Evolutionary conservation across 1,140 invertebrate genomes (phyloP).

Genomic region (Cephus cinctus): DNA sequence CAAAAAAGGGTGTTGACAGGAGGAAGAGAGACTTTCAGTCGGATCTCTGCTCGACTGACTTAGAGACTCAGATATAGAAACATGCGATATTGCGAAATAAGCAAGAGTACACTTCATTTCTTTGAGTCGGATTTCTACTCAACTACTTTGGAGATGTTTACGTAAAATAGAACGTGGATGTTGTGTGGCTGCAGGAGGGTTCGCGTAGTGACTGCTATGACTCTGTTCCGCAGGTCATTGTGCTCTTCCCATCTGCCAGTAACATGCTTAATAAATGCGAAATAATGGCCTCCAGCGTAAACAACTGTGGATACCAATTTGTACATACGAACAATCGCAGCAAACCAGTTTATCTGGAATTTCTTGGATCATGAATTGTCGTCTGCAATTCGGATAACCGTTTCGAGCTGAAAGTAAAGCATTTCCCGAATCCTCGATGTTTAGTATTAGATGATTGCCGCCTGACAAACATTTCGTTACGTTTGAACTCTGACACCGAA

Average conservation of each 20-base stretch:
- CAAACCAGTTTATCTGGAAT: constrained; percentile 1
- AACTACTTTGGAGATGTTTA: no score
- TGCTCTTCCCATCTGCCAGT: constrained; percentile 7
- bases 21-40: no score
- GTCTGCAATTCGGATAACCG: neutral
- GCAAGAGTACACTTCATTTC: no score
- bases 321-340: neutral
- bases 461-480: neutral
- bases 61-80: no score
- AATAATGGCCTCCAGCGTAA: constrained; percentile 2
- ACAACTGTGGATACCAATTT: constrained; percentile 3
- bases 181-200: neutral
- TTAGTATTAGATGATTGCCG: constrained; percentile 4
- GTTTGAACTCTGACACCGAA: neutral
- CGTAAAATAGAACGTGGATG: constrained; percentile 1
- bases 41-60: no score
- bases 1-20: no score
- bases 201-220: neutral
- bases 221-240: neutral
- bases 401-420: neutral
- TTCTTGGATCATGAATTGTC: constrained; percentile 4
- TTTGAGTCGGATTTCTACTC: no score
- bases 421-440: constrained; percentile 5
- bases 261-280: neutral
- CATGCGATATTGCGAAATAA: no score